Percentiles rank a stretch among this genome's conserved stretches.
Conservation (phyloP, 1,140 invertebrate species). For the Cotesia glomerata region DNA sequence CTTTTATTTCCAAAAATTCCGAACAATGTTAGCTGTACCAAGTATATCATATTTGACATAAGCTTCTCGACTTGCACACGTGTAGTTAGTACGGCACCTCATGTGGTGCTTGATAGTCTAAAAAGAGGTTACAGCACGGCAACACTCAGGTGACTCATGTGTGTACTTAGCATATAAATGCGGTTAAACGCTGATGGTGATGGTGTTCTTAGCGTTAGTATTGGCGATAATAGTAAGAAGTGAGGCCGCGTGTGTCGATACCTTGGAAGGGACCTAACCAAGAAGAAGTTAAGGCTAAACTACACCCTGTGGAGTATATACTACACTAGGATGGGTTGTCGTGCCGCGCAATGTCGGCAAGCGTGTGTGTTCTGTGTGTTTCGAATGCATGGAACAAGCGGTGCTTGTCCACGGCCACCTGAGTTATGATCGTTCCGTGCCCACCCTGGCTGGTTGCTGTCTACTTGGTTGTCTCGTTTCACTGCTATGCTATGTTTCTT, state of each 20-base stretch:
- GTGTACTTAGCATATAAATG: background rate
- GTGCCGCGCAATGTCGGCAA: constrained; percentile 42
- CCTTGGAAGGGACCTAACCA: background rate
- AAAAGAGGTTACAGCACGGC: too few species aligned
- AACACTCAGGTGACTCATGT: too few species aligned
- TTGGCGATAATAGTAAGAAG: constrained; percentile 18
- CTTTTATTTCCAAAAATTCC: too few species aligned
- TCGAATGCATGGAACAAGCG: constrained; percentile 56
- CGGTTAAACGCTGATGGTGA: background rate
- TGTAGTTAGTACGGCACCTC: constrained; percentile 16
- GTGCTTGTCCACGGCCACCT: constrained; percentile 53
- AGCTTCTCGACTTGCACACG: too few species aligned
- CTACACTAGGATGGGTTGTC: constrained; percentile 23
- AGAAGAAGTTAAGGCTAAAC: background rate
- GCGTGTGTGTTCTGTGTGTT: constrained; percentile 53
- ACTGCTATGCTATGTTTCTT: constrained; percentile 29
- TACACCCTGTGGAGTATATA: background rate
- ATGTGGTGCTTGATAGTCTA: background rate
- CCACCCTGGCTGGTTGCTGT: constrained; percentile 42
- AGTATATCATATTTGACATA: too few species aligned
- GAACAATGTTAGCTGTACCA: too few species aligned
- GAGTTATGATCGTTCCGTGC: constrained; percentile 56
- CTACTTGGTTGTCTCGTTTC: constrained; percentile 32
- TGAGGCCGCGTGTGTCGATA: constrained; percentile 5
- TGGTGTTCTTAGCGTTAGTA: background rate